Percentiles rank a stretch among this genome's conserved stretches.
Evolutionary conservation across 2,797 vertebrate species (phyloP).

Genomic region (Chaunax sp.): DNA sequence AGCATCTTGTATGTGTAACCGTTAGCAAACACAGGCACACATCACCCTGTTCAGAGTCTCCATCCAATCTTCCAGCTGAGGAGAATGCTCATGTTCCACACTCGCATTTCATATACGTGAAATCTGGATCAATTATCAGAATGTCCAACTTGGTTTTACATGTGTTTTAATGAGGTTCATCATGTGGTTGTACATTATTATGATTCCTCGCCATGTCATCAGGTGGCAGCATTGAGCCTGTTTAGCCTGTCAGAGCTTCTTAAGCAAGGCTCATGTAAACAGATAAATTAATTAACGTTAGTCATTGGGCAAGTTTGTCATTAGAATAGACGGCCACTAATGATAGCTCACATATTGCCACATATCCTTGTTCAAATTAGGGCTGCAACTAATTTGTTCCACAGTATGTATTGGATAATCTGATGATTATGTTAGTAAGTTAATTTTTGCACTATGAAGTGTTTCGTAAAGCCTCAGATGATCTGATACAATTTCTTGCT

Average conservation of each 20-base stretch:
- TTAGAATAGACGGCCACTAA: neutral
- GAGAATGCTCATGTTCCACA: conserved; percentile 17
- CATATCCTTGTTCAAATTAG: neutral
- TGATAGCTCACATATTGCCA: neutral
- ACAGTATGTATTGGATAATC: neutral
- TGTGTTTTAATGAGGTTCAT: neutral
- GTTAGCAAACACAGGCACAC: conserved; percentile 28
- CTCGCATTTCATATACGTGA: conserved; percentile 1
- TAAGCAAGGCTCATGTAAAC: neutral
- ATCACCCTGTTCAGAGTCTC: conserved; percentile 28
- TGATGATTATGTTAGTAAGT: neutral
- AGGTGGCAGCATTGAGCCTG: conserved; percentile 53
- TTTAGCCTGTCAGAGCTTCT: conserved; percentile 1
- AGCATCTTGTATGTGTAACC: conserved; percentile 29
- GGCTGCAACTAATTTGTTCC: neutral
- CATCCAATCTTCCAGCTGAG: conserved; percentile 3
- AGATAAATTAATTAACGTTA: conserved; percentile 7
- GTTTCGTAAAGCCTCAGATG: too few relatives aligned
- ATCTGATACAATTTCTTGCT: too few relatives aligned
- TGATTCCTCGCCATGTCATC: conserved; percentile 31
- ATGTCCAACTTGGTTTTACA: conserved; percentile 5
- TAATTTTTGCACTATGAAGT: neutral
- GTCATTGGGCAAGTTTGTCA: neutral
- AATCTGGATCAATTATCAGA: conserved; percentile 6
- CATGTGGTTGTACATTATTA: neutral